These are phyloP conservation scores for Coleophora flavipennella DNA, from an alignment of 2,888 invertebrate genomes.

Conservation along the genomic window DNA sequence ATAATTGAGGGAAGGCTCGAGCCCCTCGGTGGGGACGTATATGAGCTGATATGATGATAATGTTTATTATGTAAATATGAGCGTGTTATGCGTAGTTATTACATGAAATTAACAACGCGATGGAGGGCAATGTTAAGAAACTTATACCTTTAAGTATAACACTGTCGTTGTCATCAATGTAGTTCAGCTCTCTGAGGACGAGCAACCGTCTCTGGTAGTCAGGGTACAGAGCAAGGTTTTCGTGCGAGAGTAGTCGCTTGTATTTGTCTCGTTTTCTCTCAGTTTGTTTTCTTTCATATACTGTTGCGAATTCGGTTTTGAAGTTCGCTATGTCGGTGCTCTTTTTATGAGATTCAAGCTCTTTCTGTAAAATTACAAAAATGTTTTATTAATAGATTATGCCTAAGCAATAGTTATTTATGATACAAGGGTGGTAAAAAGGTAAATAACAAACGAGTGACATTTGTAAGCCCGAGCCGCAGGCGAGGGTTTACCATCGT, in stretches of 20 bases:
- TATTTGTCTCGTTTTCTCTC: slow-evolving; percentile 79
- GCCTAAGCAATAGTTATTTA: background rate
- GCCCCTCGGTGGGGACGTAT: too few species aligned
- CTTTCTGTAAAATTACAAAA: slow-evolving; percentile 32
- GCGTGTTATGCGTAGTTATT: too few species aligned
- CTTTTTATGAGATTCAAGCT: slow-evolving; percentile 66
- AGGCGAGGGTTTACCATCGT: too few species aligned
- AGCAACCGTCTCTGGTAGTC: slow-evolving; percentile 89
- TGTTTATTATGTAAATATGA: too few species aligned
- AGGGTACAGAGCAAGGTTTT: slow-evolving; percentile 88
- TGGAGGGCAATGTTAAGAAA: too few species aligned
- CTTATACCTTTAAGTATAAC: slow-evolving; percentile 62
- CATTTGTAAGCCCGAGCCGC: too few species aligned
- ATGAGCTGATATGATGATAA: too few species aligned
- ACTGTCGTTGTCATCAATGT: slow-evolving; percentile 67
- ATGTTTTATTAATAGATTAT: background rate
- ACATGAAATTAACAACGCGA: too few species aligned
- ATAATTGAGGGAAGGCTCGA: too few species aligned
- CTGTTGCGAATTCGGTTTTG: slow-evolving; percentile 81
- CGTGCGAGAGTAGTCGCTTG: slow-evolving; percentile 84
- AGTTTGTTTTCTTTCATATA: slow-evolving; percentile 82
- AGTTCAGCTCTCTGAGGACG: slow-evolving; percentile 82
- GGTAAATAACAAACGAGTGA: too few species aligned
- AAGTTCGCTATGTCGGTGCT: slow-evolving; percentile 85
- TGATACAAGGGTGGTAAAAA: too few species aligned